Conservation (phyloP, 2,113 vertebrate genomes). For the Corythoichthys haematopterus region DNA sequence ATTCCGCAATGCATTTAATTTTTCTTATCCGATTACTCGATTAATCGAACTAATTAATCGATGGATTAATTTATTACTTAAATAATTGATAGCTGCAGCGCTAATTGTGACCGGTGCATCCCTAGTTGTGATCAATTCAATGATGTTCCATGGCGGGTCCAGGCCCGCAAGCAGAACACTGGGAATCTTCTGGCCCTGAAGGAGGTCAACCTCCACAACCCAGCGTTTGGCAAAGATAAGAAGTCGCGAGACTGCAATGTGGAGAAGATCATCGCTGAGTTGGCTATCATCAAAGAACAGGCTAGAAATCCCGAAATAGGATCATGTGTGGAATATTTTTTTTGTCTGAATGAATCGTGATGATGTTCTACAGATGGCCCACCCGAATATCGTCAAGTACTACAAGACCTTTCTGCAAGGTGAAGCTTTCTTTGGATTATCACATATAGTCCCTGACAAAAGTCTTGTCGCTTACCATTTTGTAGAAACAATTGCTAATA, state of each 20-base stretch:
- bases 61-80: too few species aligned
- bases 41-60: too few species aligned
- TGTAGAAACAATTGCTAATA: too few species aligned
- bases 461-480: too few species aligned
- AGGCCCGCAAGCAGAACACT: constrained; percentile 81
- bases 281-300: constrained; percentile 87
- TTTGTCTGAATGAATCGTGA: too few species aligned
- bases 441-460: not conserved
- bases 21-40: too few species aligned
- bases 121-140: too few species aligned
- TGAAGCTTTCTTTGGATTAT: constrained; percentile 58
- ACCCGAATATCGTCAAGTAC: constrained; percentile 86
- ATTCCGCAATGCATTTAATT: too few species aligned
- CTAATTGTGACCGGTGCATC: too few species aligned
- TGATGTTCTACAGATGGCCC: constrained; percentile 73
- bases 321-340: not conserved
- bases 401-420: constrained; percentile 90
- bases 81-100: too few species aligned
- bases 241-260: constrained; percentile 81
- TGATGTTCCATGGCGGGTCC: not conserved
- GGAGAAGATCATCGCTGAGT: constrained; percentile 85
- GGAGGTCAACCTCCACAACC: constrained; percentile 86
- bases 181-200: constrained; percentile 87
- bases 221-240: constrained; percentile 87
- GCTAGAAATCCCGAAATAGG: constrained; percentile 35